A percentile compares a stretch with the other conserved stretches of the same genome.
These are phyloP conservation scores for Euleptes europaea DNA, from an alignment of 2,113 vertebrate genomes.

Conservation along the genomic window DNA sequence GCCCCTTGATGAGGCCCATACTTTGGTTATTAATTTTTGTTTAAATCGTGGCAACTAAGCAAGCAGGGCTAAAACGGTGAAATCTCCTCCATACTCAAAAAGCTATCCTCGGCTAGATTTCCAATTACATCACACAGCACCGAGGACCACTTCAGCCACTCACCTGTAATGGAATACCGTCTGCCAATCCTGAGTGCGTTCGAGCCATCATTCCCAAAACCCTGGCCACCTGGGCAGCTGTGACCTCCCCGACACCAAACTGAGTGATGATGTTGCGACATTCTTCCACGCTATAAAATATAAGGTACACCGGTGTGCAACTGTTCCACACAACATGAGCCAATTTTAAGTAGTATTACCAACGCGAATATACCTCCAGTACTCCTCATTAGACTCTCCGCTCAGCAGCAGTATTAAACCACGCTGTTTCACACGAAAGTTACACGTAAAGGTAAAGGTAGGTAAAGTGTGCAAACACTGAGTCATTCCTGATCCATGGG, in stretches of 20 bases:
- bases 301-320: constrained; percentile 12
- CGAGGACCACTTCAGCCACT: constrained; percentile 22
- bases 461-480: too few species aligned
- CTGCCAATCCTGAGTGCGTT: constrained; percentile 93
- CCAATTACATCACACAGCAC: accelerated
- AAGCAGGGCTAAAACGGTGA: not conserved
- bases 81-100: not conserved
- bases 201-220: constrained; percentile 99
- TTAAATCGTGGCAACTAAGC: not conserved
- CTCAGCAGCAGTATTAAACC: not conserved
- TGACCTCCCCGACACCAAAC: constrained; percentile 95
- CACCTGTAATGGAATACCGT: constrained; percentile 95
- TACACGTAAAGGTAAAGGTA: too few species aligned
- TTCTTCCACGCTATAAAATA: constrained; percentile 87
- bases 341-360: not conserved
- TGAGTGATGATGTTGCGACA: constrained; percentile 98
- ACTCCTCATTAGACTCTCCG: not conserved
- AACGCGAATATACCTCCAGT: not conserved
- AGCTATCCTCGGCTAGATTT: not conserved
- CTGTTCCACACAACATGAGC: not conserved
- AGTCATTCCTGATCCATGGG: too few species aligned
- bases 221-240: constrained; percentile 95
- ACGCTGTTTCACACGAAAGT: not conserved
- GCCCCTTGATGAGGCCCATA: not conserved
- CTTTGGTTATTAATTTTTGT: not conserved